Evolutionary conservation across 23 tunicate species (phyloP).

Genomic region (Botrylloides violaceus): DNA sequence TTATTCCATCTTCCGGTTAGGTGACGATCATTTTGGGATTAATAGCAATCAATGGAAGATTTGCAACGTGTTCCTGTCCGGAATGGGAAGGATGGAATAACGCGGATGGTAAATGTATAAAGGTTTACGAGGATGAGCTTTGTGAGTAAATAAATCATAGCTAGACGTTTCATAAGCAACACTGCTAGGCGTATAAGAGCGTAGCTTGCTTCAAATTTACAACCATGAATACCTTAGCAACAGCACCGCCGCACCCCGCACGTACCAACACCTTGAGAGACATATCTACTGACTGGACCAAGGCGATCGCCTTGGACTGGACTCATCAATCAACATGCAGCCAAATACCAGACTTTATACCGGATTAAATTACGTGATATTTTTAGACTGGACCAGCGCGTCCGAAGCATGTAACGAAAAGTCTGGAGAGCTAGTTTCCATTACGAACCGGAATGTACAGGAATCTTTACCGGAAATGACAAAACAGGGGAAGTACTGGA

Average conservation of each 20-base stretch:
- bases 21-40: not conserved
- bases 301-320: too few relatives aligned
- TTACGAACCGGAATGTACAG: not conserved
- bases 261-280: too few relatives aligned
- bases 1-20: not conserved
- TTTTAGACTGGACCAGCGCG: slow-evolving; percentile 15
- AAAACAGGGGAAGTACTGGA: slow-evolving; percentile 10
- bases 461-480: not conserved
- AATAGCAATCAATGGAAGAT: not conserved
- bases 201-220: too few relatives aligned
- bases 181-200: too few relatives aligned
- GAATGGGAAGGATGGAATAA: not conserved
- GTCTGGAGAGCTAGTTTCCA: slow-evolving; percentile 4
- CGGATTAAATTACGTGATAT: too few relatives aligned
- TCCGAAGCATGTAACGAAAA: not conserved
- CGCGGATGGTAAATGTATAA: not conserved
- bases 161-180: too few relatives aligned
- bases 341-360: too few relatives aligned
- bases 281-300: too few relatives aligned
- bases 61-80: not conserved
- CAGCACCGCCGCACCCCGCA: too few relatives aligned
- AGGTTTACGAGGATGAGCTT: not conserved
- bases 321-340: too few relatives aligned
- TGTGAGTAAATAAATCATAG: too few relatives aligned
- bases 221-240: too few relatives aligned